These are phyloP conservation scores for Cephus runcator DNA, from an alignment of 2,888 invertebrate genomes.

Conservation along the genomic window DNA sequence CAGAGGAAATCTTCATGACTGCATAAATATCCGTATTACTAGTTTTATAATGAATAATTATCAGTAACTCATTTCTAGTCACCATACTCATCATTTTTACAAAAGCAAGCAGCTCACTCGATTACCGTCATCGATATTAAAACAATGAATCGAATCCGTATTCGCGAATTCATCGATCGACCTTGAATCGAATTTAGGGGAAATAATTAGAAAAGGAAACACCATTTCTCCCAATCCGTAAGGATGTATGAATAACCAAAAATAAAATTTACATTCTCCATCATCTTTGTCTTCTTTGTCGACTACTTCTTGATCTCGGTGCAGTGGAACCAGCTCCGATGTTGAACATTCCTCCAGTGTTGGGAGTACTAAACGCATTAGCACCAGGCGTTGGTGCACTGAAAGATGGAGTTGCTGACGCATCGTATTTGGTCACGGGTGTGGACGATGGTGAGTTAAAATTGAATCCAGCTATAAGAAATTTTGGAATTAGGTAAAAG, in stretches of 20 bases:
- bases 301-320: constrained; percentile 60
- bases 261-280: constrained; percentile 57
- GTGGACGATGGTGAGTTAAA: constrained; percentile 51
- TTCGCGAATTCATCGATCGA: background rate
- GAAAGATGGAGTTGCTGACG: constrained; percentile 42
- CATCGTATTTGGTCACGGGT: constrained; percentile 50
- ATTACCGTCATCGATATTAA: background rate
- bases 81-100: background rate
- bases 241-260: constrained; percentile 2
- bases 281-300: constrained; percentile 62
- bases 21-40: background rate
- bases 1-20: background rate
- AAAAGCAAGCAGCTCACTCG: background rate
- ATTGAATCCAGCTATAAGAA: constrained; percentile 48
- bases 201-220: background rate
- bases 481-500: background rate
- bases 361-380: constrained; percentile 28
- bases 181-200: background rate
- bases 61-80: background rate
- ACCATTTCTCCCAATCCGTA: background rate
- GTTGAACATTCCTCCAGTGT: constrained; percentile 63
- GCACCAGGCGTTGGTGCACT: constrained; percentile 39
- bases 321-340: constrained; percentile 66
- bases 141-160: background rate
- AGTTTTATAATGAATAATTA: background rate